Base-by-base conservation (phyloP, 23 tunicate species). In the Botrylloides violaceus region DNA sequence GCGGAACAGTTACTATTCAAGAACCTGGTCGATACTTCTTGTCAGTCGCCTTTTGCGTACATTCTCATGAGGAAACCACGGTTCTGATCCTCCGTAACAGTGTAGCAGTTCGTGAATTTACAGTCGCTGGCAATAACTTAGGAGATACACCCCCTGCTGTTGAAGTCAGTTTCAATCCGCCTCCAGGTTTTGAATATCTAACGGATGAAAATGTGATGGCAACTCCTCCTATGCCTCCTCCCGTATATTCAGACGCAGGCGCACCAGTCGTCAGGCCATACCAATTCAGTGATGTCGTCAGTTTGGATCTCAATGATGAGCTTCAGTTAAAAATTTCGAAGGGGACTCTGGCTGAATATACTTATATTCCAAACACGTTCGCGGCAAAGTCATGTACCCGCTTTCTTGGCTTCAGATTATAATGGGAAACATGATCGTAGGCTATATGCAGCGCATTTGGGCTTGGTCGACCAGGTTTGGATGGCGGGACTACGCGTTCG, bases 321-420 rank as follows among this genome's bases (percentile, higher is more conserved):
- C 3, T 63, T 19, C 33, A 63, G 3, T 3, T 63, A 34, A 29
- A 29, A 31, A 25, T 63, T 3, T 4, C 32, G 18, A 4, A 63
- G 29, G 70, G 70, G 3, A 29, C 35, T 34, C 34, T 63, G 34
- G 70, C 33, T 33, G 70, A 63, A 63, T 63, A 63, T 33, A 63
- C 32, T 28, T 19, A 9, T 12, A 25, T 28, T 19, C 70, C 70
- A 31, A 9, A 22, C 19, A 33, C 32, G 34, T 4, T 4, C 18
- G 35, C 34, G 3, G 35, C 36, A 4, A 33, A 31, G 33, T 63
- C 70, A 21, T 63, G 70, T 34, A 63, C 70, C 3, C 34, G 70
- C 26, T 63, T 63, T 63, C 29, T 34, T 19, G 70, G 70, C 19
- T 63, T 27, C 29, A 29, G 33, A 63, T 4, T 63, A 9, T 27